These are phyloP conservation scores for Hyphantria cunea DNA, from an alignment of 1,140 invertebrate species.

Conservation along the genomic window DNA sequence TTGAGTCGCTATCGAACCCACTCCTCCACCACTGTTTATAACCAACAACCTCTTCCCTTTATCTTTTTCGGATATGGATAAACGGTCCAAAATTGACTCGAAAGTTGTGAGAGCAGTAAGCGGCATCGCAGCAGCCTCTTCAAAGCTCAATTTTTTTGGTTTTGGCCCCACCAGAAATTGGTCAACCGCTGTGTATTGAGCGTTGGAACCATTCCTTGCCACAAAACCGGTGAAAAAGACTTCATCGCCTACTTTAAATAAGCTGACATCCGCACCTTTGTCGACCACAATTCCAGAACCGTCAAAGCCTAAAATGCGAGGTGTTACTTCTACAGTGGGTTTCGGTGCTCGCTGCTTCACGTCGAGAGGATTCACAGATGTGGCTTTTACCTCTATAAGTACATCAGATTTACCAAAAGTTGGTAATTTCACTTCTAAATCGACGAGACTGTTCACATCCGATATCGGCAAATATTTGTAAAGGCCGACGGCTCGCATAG, in stretches of 20 bases:
- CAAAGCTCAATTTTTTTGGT: slow-evolving; percentile 67
- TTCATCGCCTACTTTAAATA: slow-evolving; percentile 60
- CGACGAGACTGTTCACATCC: slow-evolving; percentile 57
- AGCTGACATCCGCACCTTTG: slow-evolving; percentile 50
- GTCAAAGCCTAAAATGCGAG: slow-evolving; percentile 68
- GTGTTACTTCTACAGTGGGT: slow-evolving; percentile 46
- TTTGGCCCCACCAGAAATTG: slow-evolving; percentile 58
- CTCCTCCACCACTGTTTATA: slow-evolving; percentile 70
- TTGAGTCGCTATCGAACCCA: slow-evolving; percentile 64
- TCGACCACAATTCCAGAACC: slow-evolving; percentile 61
- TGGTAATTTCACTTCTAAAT: slow-evolving; percentile 61
- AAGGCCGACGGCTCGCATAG: slow-evolving; percentile 68
- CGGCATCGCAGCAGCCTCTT: slow-evolving; percentile 70
- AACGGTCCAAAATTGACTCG: slow-evolving; percentile 58
- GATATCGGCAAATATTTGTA: slow-evolving; percentile 69
- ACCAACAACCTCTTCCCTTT: slow-evolving; percentile 64
- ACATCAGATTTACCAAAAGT: slow-evolving; percentile 50
- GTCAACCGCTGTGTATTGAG: slow-evolving; percentile 65
- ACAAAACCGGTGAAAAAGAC: slow-evolving; percentile 67
- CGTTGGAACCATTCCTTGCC: slow-evolving; percentile 61
- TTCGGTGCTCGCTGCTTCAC: slow-evolving; percentile 64
- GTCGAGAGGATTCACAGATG: slow-evolving; percentile 68
- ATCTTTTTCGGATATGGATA: slow-evolving; percentile 61
- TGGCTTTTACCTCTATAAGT: slow-evolving; percentile 68
- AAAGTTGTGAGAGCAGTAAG: slow-evolving; percentile 64